Conservation (phyloP, 2,113 vertebrate genomes). For the Motacilla alba region DNA sequence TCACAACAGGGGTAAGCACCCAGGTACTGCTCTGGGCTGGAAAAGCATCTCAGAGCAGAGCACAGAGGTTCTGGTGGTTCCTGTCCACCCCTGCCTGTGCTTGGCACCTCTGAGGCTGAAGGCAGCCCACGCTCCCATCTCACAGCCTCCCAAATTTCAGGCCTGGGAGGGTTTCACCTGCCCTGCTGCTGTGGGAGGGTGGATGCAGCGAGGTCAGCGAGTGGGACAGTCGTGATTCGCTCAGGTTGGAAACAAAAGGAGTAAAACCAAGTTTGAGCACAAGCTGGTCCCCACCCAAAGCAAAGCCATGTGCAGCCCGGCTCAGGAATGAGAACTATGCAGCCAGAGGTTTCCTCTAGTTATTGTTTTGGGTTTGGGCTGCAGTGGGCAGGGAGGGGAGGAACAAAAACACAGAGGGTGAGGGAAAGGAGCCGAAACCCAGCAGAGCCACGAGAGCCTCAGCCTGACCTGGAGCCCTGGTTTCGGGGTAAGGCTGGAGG, state of each 20-base stretch:
- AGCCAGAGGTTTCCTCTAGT: conserved; percentile 56
- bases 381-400: not conserved
- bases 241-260: conserved; percentile 31
- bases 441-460: not conserved
- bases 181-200: not conserved
- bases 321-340: conserved; percentile 63
- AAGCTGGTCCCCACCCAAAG: conserved; percentile 14
- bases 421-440: not conserved
- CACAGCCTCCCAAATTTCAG: not conserved
- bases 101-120: not conserved
- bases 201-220: not conserved
- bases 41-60: not conserved
- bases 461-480: not conserved
- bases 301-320: conserved; percentile 31
- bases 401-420: conserved; percentile 2
- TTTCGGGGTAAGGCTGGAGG: not conserved
- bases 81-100: not conserved
- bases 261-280: not conserved
- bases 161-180: not conserved
- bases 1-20: not conserved
- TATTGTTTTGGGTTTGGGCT: conserved; percentile 52
- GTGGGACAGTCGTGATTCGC: not conserved
- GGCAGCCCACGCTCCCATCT: not conserved
- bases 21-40: not conserved
- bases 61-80: fast-evolving